Percentiles rank a stretch among this genome's conserved stretches.
These are phyloP conservation scores for Aspidiotus rigidus DNA, from an alignment of 2,888 invertebrate species.

Conservation along the genomic window DNA sequence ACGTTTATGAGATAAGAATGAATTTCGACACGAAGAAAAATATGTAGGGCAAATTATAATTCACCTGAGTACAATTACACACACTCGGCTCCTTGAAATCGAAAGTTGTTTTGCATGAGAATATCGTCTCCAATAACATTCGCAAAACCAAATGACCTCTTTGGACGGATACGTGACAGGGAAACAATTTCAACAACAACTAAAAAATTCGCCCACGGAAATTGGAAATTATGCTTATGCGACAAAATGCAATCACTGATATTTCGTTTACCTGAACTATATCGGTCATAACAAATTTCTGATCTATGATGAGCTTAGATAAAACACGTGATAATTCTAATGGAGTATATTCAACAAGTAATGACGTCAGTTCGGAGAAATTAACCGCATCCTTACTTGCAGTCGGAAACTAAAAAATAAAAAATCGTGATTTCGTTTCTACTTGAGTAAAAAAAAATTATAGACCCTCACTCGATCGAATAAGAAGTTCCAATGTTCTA, in stretches of 20 bases:
- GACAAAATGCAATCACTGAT: too few species aligned
- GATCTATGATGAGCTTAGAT: conserved; percentile 45
- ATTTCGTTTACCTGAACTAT: conserved; percentile 38
- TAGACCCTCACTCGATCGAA: conserved; percentile 14
- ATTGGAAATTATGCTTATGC: neutral
- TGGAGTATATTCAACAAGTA: conserved; percentile 47
- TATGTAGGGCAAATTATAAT: neutral
- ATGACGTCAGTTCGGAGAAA: conserved; percentile 50
- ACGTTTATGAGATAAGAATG: neutral
- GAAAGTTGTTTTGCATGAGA: conserved; percentile 9
- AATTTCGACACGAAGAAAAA: neutral
- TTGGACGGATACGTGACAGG: conserved; percentile 28
- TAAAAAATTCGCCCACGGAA: neutral
- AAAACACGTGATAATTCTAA: conserved; percentile 47
- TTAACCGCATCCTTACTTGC: conserved; percentile 43
- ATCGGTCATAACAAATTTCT: conserved; percentile 38
- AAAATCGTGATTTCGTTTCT: neutral
- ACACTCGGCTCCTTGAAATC: conserved; percentile 12
- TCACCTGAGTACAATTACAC: conserved; percentile 21
- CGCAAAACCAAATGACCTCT: conserved; percentile 18
- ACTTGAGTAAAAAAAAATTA: neutral
- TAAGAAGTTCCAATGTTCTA: conserved; percentile 21
- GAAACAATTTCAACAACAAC: conserved; percentile 20
- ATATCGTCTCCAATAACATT: conserved; percentile 19
- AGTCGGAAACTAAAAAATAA: conserved; percentile 8